Conservation (phyloP, 2,797 vertebrate genomes). For the Mus caroli region DNA sequence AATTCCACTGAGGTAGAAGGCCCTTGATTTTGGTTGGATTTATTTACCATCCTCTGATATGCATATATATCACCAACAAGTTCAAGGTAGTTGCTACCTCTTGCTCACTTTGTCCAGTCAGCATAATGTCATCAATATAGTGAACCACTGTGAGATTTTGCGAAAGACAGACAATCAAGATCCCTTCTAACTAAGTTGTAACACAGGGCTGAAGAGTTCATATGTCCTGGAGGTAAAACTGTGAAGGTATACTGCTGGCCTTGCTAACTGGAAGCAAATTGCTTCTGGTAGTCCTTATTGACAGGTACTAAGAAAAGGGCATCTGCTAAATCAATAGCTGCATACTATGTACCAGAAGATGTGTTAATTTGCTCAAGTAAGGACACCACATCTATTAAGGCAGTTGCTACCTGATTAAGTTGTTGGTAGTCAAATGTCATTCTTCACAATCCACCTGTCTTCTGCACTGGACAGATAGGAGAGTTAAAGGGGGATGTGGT, state of each 20-base stretch:
- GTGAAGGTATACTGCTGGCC: background rate
- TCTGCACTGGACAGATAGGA: background rate
- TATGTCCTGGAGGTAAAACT: background rate
- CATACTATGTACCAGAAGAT: background rate
- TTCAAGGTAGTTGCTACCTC: background rate
- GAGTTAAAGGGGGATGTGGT: background rate
- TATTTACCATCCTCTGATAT: background rate
- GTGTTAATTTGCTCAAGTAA: background rate
- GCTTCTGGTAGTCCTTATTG: background rate
- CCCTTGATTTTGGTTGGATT: background rate
- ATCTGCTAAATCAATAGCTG: background rate
- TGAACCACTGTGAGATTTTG: background rate
- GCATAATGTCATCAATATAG: background rate
- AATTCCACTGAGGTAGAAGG: background rate
- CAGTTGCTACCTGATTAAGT: background rate
- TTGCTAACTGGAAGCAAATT: background rate
- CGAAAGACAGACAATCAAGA: background rate
- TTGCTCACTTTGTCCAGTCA: background rate
- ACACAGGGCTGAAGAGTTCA: background rate
- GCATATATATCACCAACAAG: background rate
- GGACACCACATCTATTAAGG: background rate
- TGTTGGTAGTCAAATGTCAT: background rate
- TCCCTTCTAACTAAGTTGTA: background rate
- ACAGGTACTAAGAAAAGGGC: background rate
- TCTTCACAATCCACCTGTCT: background rate